These are phyloP conservation scores for Agapostemon virescens DNA, from an alignment of 2,888 invertebrate genomes.

Conservation along the genomic window DNA sequence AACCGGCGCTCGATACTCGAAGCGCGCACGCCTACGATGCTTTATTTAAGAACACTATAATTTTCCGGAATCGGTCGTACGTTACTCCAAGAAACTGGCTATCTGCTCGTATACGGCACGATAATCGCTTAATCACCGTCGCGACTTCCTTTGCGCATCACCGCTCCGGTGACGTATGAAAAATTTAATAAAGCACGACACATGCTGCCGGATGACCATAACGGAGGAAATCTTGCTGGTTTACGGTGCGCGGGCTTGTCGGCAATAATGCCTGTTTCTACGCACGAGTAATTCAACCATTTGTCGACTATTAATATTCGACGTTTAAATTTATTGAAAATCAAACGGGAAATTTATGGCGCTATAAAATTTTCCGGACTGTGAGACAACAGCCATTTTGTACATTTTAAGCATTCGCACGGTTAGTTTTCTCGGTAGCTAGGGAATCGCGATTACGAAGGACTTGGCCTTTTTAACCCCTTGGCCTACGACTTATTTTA, in stretches of 20 bases:
- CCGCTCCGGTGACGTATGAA: constrained; percentile 9
- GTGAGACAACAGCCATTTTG: background rate
- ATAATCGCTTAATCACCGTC: constrained; percentile 52
- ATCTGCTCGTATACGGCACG: constrained; percentile 18
- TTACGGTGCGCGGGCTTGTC: constrained; percentile 11
- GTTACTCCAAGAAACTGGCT: background rate
- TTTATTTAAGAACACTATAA: constrained; percentile 44
- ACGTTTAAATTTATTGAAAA: background rate
- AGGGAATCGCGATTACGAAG: background rate
- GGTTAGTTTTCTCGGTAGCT: background rate
- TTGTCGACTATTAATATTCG: constrained; percentile 4
- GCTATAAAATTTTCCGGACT: background rate
- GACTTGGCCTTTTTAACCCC: background rate
- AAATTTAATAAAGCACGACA: constrained; percentile 8
- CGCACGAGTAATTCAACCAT: background rate
- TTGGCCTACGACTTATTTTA: too few relatives aligned
- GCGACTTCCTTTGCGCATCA: background rate
- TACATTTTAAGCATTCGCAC: background rate
- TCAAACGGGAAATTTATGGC: background rate
- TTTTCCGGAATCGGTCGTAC: constrained; percentile 31
- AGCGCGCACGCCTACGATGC: constrained; percentile 38
- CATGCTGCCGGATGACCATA: background rate
- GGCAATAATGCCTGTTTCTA: background rate
- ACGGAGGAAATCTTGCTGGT: background rate
- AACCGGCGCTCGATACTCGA: constrained; percentile 26